Evolutionary conservation across 2,797 vertebrate genomes (phyloP), one percentile per base, ranked within the genome.

Genomic region (Petrocephalus sullivani): DNA sequence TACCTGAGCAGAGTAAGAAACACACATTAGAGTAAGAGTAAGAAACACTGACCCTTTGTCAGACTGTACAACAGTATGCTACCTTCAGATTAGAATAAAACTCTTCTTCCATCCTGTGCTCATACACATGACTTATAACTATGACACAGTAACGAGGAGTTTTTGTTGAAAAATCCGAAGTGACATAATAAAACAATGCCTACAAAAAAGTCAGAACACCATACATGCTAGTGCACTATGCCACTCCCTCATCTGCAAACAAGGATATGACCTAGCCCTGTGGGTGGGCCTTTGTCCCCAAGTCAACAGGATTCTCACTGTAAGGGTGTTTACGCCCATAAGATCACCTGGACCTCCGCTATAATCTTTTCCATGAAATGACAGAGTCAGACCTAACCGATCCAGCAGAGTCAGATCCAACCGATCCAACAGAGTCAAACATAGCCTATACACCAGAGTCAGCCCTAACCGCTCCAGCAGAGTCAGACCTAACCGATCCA

Each of bases 381-480:
- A 92, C 93, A 93, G 93, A 92, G 94, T 94, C 91, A 92, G 90
- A 93, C 93, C 92, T 90, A 92, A 93, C 92, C 92, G 91, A 89
- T 9, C 91, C 84, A 88, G 81, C 90, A 92, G 92, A 94, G 94
- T 94, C 91, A 92, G 90, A 93, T 93, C 92, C 90, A 92, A 93
- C 92, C 92, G 91, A 89, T 16, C 91, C 85, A 88, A 71, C 90
- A 93, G 92, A 94, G 54, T 56, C 54, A 16, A 14, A 56, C 53
- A 10, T 12, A 56, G 53, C 53, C 53, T 2, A 12, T 14, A 10
- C 12, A 56, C 10, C 93, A 93, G 93, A 92, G 94, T 94, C 91
- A 92, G 90, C 93, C 93, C 92, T 90, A 92, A 93, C 92, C 92
- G 91, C 88, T 16, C 91, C 85, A 88, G 78, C 90, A 93, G 92